Base-by-base conservation (phyloP, 2,888 invertebrate species). In the Eubasilissa splendida region DNA sequence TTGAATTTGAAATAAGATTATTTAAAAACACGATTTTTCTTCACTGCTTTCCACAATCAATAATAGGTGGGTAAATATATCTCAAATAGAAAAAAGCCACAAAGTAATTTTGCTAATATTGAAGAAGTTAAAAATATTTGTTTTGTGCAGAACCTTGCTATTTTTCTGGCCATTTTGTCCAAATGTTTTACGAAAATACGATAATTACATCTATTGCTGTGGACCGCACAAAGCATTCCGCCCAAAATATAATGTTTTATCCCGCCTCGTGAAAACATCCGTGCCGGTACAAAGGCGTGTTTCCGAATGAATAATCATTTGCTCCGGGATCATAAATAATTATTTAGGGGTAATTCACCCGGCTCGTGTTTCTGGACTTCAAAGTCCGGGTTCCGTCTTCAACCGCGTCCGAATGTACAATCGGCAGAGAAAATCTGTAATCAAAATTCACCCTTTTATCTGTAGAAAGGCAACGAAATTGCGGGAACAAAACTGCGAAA, bases 301-400 rank as follows among this genome's bases (percentile, higher is more conserved):
- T 76, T 76, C 54, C 76, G 14, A 66, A 76, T 65, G 65, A 76
- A 66, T 76, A 76, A 76, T 76, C 42, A 60, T 76, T 68, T 68
- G 50, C 33, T 42, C 9, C 63, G 12, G 33, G 50, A 53, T 53
- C 53, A 42, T 54, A 76, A 76, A 65, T 76, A 76, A 76, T 65
- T 76, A 76, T 76, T 76, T 8, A 33, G 11, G 33, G 76, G 33
- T 54, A 53, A 54, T 42, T 31, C 76, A 33, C 50, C 60, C n/a
- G 14, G 12, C 50, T 33, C 33, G 12, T 42, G 14, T 68, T 54
- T 3, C 12, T 22, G 14, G 54, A 63, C 66, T 76, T 76, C 76
- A 76, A 76, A 76, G 65, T 31, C n/a, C 8, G 1, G 52, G 42
- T 63, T 22, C 10, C 68, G 50, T 73, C 33, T 70, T 70, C 33